phyloP scores from a whole-genome alignment of 2,888 invertebrate species.

The Catocala sponsa region DNA sequence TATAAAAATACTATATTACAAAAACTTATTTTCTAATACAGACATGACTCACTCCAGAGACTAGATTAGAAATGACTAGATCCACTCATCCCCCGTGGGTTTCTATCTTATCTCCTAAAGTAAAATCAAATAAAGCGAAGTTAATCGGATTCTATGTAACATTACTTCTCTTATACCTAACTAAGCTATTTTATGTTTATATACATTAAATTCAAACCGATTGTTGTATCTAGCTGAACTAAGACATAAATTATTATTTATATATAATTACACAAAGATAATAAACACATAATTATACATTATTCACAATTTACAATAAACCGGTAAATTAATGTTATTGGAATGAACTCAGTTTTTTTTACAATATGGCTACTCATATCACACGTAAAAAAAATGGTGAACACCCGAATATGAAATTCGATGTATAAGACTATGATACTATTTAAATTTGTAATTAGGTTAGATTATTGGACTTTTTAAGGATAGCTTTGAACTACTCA shows the following conservation, averaged over 20 bases:
- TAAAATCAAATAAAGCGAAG: conserved; percentile 67
- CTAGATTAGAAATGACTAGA: conserved; percentile 74
- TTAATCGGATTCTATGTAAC: conserved; percentile 70
- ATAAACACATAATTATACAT: conserved; percentile 1
- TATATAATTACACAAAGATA: neutral
- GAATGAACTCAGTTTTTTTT: neutral
- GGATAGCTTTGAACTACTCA: neutral
- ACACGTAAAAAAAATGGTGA: neutral
- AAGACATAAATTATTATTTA: conserved; percentile 1
- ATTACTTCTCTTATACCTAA: conserved; percentile 37
- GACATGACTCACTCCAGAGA: conserved; percentile 45
- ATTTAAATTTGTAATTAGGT: neutral
- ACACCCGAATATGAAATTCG: neutral
- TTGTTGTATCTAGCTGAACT: conserved; percentile 12
- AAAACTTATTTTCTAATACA: conserved; percentile 29
- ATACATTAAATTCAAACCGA: conserved; percentile 5
- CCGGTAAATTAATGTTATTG: neutral
- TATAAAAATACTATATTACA: conserved; percentile 49
- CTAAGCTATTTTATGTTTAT: conserved; percentile 20
- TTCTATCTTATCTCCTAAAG: conserved; percentile 33
- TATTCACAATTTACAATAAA: conserved; percentile 5
- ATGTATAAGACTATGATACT: conserved; percentile 5
- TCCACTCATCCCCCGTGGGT: conserved; percentile 67
- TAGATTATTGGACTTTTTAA: neutral
- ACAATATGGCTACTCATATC: neutral